Conservation (phyloP, 2,113 vertebrate species). For the Gopherus evgoodei region DNA sequence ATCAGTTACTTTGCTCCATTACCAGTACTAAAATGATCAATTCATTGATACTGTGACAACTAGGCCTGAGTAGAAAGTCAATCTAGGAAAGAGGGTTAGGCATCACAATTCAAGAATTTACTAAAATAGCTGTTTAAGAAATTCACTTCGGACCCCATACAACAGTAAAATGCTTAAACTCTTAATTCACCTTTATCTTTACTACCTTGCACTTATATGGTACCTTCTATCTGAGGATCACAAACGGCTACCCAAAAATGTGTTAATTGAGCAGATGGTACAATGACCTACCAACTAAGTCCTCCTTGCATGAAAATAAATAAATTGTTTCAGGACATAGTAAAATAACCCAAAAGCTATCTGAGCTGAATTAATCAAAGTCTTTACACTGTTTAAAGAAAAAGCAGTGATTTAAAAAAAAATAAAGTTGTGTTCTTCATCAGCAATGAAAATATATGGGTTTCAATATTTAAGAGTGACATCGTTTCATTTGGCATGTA, state of each 20-base stretch:
- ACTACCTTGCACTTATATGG: neutral
- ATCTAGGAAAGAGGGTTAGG: neutral
- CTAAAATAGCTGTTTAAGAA: neutral
- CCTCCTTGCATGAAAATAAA: neutral
- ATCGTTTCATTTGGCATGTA: neutral
- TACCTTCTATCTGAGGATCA: accelerated
- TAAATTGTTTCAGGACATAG: accelerated
- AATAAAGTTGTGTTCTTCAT: neutral
- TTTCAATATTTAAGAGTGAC: neutral
- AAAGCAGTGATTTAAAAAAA: neutral
- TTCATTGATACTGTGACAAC: neutral
- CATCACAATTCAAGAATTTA: neutral
- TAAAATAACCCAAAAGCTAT: neutral
- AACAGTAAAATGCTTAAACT: neutral
- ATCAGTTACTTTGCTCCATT: neutral
- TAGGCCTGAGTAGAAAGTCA: neutral
- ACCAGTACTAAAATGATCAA: neutral
- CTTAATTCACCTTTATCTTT: neutral
- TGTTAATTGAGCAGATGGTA: neutral
- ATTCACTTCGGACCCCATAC: neutral
- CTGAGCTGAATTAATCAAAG: neutral
- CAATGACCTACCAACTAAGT: neutral
- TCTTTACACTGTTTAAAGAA: neutral
- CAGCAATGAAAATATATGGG: neutral
- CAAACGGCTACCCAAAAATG: neutral